phyloP scores from a whole-genome alignment of 2,888 invertebrate genomes.

The Meandrusa payeni region DNA sequence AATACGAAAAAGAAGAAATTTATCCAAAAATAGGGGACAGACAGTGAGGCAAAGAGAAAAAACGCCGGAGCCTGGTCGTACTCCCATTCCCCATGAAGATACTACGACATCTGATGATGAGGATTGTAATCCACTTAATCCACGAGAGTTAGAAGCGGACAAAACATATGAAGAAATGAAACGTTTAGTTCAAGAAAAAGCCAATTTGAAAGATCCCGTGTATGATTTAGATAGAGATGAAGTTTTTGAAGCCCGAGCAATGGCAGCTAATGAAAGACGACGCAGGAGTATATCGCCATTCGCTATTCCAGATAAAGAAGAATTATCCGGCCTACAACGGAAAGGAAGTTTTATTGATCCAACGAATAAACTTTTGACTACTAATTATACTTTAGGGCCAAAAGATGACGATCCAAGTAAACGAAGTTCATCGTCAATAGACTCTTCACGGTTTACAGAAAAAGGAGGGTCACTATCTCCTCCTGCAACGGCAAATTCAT shows the following conservation, averaged over 20 bases:
- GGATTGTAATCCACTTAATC: constrained; percentile 50
- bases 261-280: constrained; percentile 67
- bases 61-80: constrained; percentile 72
- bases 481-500: constrained; percentile 46
- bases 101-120: constrained; percentile 82
- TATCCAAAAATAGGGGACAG: constrained; percentile 79
- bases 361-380: constrained; percentile 66
- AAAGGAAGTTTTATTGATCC: constrained; percentile 77
- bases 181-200: constrained; percentile 63
- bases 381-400: constrained; percentile 61
- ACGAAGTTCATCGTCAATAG: constrained; percentile 57
- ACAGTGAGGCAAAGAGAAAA: constrained; percentile 72
- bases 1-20: constrained; percentile 81
- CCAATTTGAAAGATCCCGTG: constrained; percentile 63
- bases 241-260: constrained; percentile 66
- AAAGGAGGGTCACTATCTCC: constrained; percentile 47
- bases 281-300: constrained; percentile 77
- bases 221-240: constrained; percentile 71
- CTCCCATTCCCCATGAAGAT: constrained; percentile 79
- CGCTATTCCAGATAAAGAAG: constrained; percentile 69
- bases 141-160: constrained; percentile 73
- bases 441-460: constrained; percentile 43
- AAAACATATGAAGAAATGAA: constrained; percentile 74
- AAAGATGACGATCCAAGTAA: constrained; percentile 62
- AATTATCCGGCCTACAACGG: constrained; percentile 50